Percentiles rank a stretch among this genome's conserved stretches.
These are phyloP conservation scores for Sebastes steindachneri DNA, from an alignment of 2,797 vertebrate genomes.

Conservation along the genomic window DNA sequence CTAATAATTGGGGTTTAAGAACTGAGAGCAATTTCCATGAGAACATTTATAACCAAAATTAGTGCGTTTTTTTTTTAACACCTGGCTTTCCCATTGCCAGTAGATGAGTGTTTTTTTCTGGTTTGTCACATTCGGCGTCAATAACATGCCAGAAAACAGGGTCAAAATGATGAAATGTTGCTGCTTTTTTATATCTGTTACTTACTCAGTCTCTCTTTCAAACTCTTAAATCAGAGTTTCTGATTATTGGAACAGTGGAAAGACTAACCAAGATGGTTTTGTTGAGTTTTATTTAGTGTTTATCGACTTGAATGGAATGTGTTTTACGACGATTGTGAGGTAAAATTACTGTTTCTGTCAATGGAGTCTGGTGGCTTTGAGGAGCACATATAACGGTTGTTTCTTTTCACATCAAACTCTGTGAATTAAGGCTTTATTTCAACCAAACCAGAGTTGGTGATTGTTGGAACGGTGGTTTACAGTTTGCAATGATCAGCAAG, in stretches of 20 bases:
- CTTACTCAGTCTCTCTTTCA: not conserved
- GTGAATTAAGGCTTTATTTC: not conserved
- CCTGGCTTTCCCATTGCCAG: not conserved
- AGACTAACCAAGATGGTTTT: not conserved
- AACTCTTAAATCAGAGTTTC: not conserved
- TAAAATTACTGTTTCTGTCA: not conserved
- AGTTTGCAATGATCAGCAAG: too few relatives aligned
- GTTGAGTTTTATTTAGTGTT: not conserved
- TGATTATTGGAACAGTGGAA: not conserved
- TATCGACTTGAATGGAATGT: not conserved
- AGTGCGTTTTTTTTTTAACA: not conserved
- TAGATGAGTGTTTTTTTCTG: not conserved
- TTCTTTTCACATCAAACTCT: not conserved
- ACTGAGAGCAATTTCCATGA: not conserved
- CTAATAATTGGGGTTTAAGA: constrained; percentile 16
- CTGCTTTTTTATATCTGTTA: not conserved
- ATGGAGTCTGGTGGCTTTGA: not conserved
- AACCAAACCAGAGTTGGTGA: not conserved
- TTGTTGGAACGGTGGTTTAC: not conserved
- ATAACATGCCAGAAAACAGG: not conserved
- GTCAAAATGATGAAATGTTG: not conserved
- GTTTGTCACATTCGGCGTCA: not conserved
- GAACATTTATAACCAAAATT: not conserved
- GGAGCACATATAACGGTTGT: fast-evolving
- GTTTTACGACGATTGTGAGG: not conserved